Evolutionary conservation across 2,888 invertebrate species (phyloP).

Genomic region (Cryptus armator): DNA sequence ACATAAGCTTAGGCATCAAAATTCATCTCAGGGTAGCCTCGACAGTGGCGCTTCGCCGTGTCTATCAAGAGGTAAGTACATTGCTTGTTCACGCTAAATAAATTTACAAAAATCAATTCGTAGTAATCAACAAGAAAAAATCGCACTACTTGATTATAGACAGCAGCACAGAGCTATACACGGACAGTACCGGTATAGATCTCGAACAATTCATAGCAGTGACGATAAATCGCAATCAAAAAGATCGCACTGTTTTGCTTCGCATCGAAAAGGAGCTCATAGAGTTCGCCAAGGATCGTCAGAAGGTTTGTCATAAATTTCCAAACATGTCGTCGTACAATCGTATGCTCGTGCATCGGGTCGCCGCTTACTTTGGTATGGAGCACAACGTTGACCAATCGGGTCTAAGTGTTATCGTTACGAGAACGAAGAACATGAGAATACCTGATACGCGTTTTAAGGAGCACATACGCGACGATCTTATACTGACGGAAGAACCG

Average conservation of each 20-base stretch:
- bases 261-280: constrained; percentile 95
- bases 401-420: constrained; percentile 93
- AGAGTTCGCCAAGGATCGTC: constrained; percentile 91
- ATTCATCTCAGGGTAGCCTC: constrained; percentile 85
- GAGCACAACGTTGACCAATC: constrained; percentile 96
- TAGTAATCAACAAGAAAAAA: background rate
- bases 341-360: constrained; percentile 97
- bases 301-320: constrained; percentile 89
- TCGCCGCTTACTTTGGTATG: constrained; percentile 97
- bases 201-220: constrained; percentile 95
- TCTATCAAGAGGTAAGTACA: constrained; percentile 85
- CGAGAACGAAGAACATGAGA: constrained; percentile 91
- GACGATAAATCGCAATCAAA: constrained; percentile 95
- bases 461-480: constrained; percentile 89
- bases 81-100: background rate
- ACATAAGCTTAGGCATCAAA: constrained; percentile 84
- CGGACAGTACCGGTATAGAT: constrained; percentile 92
- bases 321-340: constrained; percentile 98
- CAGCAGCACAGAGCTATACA: constrained; percentile 91
- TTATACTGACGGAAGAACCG: constrained; percentile 89
- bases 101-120: background rate
- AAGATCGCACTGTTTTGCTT: constrained; percentile 94
- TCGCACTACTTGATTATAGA: constrained; percentile 86
- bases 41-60: constrained; percentile 84
- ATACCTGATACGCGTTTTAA: constrained; percentile 91